Conservation (phyloP, 2,113 vertebrate genomes). For the Tapirus terrestris region DNA sequence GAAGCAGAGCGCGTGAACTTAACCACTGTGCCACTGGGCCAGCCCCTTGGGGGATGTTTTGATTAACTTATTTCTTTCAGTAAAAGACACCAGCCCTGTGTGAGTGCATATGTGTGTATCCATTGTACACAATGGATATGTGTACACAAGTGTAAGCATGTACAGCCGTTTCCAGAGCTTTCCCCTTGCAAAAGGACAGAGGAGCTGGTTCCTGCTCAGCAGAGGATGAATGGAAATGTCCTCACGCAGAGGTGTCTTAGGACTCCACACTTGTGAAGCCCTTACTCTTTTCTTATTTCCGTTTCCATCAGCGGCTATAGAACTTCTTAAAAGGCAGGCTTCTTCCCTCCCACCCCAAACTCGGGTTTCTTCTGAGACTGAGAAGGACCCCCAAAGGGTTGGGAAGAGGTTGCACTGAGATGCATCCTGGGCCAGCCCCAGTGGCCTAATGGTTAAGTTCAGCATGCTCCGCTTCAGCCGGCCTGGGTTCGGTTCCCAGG, state of each 20-base stretch:
- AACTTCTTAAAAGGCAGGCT: neutral
- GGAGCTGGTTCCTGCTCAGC: neutral
- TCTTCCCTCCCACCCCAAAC: neutral
- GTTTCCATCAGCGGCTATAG: neutral
- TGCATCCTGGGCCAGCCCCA: no score
- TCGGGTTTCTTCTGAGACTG: neutral
- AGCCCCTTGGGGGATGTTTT: neutral
- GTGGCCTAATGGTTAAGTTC: no score
- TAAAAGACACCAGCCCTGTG: neutral
- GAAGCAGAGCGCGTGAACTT: no score
- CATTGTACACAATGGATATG: rapidly evolving
- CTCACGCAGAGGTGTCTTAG: neutral
- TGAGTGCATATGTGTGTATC: rapidly evolving
- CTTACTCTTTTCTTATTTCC: neutral
- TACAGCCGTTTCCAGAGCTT: neutral
- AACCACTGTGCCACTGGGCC: no score
- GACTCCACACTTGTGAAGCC: neutral
- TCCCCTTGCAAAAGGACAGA: neutral
- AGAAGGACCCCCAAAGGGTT: neutral
- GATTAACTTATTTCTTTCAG: neutral
- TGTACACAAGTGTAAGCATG: no score
- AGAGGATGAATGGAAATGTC: neutral
- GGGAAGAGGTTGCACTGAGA: neutral
- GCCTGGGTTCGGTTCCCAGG: no score
- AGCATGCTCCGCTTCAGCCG: no score